phyloP scores from a whole-genome alignment of 2,797 vertebrate genomes.

The Ara ararauna region DNA sequence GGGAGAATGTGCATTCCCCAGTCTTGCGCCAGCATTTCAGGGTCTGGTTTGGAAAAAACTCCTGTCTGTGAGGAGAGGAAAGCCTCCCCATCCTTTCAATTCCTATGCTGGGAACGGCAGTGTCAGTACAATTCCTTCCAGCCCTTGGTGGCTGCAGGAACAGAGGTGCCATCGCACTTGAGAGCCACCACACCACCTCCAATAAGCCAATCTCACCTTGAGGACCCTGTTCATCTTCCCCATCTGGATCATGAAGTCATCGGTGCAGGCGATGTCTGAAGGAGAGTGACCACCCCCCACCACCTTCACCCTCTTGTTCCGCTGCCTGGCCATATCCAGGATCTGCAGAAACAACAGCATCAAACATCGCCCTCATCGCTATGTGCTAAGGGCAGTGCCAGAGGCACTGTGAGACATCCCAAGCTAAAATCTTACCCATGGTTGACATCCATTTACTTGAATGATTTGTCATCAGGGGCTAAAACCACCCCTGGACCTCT shows the following conservation, averaged over 20 bases:
- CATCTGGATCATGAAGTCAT: constrained; percentile 81
- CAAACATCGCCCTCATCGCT: neutral
- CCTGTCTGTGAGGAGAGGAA: neutral
- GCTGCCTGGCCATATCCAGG: constrained; percentile 74
- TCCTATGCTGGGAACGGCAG: neutral
- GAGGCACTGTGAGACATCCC: neutral
- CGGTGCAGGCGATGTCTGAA: constrained; percentile 78
- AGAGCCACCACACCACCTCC: neutral
- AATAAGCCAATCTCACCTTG: constrained; percentile 50
- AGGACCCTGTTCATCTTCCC: constrained; percentile 78
- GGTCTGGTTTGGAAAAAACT: neutral
- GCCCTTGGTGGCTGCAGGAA: rapidly evolving
- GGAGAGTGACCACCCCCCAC: constrained; percentile 77
- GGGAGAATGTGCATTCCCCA: neutral
- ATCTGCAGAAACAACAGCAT: constrained; percentile 61
- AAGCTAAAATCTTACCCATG: neutral
- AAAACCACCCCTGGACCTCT: neutral
- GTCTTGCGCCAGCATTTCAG: neutral
- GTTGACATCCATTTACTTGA: neutral
- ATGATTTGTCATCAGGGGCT: neutral
- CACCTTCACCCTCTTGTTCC: constrained; percentile 77
- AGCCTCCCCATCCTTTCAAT: neutral
- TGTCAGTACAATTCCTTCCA: neutral
- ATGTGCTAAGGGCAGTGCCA: rapidly evolving
- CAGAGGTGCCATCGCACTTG: neutral